Conservation (phyloP, 1,140 invertebrate genomes). For the Apis cerana region DNA sequence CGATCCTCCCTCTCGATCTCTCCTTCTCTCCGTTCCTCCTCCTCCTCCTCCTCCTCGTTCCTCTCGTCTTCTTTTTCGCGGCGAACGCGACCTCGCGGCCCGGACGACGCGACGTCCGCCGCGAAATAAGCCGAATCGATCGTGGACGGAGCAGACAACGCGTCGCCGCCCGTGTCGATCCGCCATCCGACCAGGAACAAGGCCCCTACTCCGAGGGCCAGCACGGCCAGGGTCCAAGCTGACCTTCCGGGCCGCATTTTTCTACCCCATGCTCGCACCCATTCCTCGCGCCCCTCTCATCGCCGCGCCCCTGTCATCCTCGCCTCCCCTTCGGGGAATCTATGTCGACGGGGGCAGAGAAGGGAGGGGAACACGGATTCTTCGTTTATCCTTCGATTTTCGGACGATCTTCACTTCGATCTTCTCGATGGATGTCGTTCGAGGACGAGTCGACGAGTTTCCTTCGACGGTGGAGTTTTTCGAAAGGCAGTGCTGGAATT, state of each 20-base stretch:
- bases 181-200: constrained; percentile 59
- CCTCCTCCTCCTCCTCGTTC: background rate
- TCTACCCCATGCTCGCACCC: constrained; percentile 76
- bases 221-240: constrained; percentile 66
- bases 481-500: too few relatives aligned
- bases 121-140: too few relatives aligned
- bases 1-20: background rate
- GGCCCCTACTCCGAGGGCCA: constrained; percentile 67
- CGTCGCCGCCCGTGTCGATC: constrained; percentile 34
- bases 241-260: constrained; percentile 73
- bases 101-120: background rate
- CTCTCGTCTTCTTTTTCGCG: background rate
- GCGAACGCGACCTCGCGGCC: background rate
- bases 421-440: too few relatives aligned
- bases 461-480: too few relatives aligned
- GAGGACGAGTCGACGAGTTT: too few relatives aligned
- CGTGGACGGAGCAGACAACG: background rate
- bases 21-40: background rate
- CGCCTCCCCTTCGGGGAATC: too few relatives aligned
- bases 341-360: too few relatives aligned
- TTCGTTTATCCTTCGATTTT: too few relatives aligned
- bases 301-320: constrained; percentile 7
- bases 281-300: background rate
- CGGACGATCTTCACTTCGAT: too few relatives aligned
- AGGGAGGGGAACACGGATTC: too few relatives aligned